Percentiles rank a stretch among this genome's conserved stretches.
phyloP scores from a whole-genome alignment of 2,113 vertebrate species.

The Tretioscincus oriximinensis region DNA sequence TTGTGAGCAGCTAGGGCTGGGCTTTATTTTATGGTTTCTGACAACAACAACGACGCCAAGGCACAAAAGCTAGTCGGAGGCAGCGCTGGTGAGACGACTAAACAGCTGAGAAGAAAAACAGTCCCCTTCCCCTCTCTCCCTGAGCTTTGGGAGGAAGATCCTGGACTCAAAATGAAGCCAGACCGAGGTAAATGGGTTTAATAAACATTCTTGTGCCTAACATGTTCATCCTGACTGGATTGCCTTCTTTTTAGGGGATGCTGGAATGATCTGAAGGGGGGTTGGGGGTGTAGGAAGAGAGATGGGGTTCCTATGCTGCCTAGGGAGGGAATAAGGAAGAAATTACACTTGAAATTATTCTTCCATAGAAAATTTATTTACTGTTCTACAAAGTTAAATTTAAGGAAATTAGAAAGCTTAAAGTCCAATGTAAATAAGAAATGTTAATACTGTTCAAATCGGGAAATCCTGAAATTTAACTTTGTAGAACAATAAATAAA shows the following conservation, averaged over 20 bases:
- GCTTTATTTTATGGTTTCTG: neutral
- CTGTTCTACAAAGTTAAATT: no score
- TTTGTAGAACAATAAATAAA: no score
- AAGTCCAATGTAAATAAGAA: no score
- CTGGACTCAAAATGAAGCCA: slow-evolving; percentile 88
- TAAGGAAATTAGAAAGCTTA: no score
- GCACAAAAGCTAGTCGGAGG: slow-evolving; percentile 7
- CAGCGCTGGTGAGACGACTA: slow-evolving; percentile 20
- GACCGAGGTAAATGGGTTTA: slow-evolving; percentile 85
- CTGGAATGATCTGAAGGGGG: neutral
- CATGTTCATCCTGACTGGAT: neutral
- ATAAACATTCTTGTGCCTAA: neutral
- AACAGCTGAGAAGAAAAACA: neutral
- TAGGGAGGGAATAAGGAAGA: neutral
- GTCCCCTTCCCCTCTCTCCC: neutral
- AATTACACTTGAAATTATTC: accelerated
- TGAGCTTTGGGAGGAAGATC: slow-evolving; percentile 26
- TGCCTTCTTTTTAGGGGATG: neutral
- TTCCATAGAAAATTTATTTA: neutral
- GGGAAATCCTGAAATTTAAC: no score
- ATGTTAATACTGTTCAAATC: no score
- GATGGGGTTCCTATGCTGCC: accelerated
- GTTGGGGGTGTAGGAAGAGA: neutral
- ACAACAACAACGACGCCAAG: neutral
- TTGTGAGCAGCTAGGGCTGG: slow-evolving; percentile 24